Base-by-base conservation (phyloP, 2,113 vertebrate species). In the Acinonyx jubatus region DNA sequence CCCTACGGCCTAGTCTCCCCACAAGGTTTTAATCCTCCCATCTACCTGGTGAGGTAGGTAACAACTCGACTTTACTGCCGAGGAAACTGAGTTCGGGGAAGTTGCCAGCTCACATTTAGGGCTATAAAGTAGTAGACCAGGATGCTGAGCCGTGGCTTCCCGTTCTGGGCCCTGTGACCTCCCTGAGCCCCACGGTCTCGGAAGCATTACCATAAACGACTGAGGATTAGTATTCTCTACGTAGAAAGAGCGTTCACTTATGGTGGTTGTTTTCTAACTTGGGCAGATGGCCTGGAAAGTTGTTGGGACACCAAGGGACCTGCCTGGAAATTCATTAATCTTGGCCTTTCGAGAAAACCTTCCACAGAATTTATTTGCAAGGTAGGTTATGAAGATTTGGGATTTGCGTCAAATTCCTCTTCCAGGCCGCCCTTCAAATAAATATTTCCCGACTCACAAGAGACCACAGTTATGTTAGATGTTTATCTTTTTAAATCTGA, bases 331-430 rank as follows among this genome's bases (percentile, higher is more conserved):
- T 78, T 65, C 41, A 78, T 81, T 87, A 31, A 36, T 82, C 85
- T 91, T 41, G 84, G 65, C 84, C 69, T 96, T 96, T 68, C 31
- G 96, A 95, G 68, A 96, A 96, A 87, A 96, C 71, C 83, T 91
- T 95, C 71, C 85, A 38, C 12, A 92, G 96, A 78, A 92, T 78
- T 97, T 92, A 81, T 80, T 97, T 96, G 80, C 94, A 50, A 94
- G 82, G 69, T 82, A 84, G 93, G 84, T 92, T 63, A 92, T 65
- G 41, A 94, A 96, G 87, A 96, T 81, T 92, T 95, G 81, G 80
- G 52, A 74, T 96, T 94, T 95, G 76, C 96, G 89, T 96, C 93
- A 87, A 65, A 93, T 85, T 97, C 68, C 65, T 93, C 82, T 96
- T 92, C 89, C 57, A 81, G 50, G 71, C 65, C 92, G 61, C 73